These are phyloP conservation scores for Ascaphus truei DNA, from an alignment of 2,113 vertebrate genomes.

Conservation along the genomic window DNA sequence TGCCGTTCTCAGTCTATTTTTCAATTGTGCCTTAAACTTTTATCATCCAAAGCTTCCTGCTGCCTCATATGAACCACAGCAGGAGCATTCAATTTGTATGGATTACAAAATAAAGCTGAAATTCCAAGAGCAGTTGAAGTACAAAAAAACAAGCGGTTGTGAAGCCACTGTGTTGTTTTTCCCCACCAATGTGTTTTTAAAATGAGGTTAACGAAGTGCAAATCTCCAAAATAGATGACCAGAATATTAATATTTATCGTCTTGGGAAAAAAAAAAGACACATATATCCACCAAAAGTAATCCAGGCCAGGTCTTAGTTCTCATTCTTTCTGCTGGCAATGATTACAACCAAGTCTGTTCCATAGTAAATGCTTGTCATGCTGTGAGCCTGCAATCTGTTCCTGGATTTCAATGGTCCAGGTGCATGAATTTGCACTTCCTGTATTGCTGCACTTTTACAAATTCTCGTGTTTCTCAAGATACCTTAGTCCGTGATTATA, in stretches of 20 bases:
- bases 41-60: constrained; percentile 27
- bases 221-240: neutral
- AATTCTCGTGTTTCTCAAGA: too few relatives aligned
- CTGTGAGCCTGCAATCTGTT: too few relatives aligned
- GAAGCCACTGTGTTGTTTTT: constrained; percentile 6
- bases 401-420: too few relatives aligned
- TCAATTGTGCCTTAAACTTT: constrained; percentile 23
- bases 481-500: too few relatives aligned
- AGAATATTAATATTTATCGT: neutral
- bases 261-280: neutral
- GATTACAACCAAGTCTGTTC: too few relatives aligned
- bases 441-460: too few relatives aligned
- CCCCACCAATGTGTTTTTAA: constrained; percentile 25
- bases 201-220: constrained; percentile 21
- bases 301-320: too few relatives aligned
- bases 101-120: constrained; percentile 27
- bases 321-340: too few relatives aligned
- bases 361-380: too few relatives aligned
- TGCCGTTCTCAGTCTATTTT: constrained; percentile 7
- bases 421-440: too few relatives aligned
- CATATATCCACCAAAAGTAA: too few relatives aligned
- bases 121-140: constrained; percentile 22
- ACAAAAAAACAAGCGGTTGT: neutral
- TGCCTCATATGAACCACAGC: constrained; percentile 26
- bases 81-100: constrained; percentile 34